Conservation (phyloP, 2,888 invertebrate genomes). For the Tortrix viridana region DNA sequence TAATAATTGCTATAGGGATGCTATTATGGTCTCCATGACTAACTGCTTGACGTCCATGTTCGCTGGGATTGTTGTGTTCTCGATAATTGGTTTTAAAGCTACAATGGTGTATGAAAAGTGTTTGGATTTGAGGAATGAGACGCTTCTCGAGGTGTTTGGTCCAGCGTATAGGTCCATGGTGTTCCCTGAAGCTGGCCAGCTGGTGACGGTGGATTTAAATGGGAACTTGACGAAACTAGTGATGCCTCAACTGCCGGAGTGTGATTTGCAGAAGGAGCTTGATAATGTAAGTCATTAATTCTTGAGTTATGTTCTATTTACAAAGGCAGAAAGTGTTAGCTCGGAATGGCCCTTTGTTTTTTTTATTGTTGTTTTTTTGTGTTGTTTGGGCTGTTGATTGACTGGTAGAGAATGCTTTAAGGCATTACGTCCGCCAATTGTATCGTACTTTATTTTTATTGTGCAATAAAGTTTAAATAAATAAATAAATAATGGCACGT, state of each 20-base stretch:
- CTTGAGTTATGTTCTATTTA: too few species aligned
- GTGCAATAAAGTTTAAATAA: too few species aligned
- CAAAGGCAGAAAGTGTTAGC: too few species aligned
- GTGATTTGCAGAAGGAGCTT: slow-evolving; percentile 93
- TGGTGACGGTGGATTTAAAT: slow-evolving; percentile 78
- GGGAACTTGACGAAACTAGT: slow-evolving; percentile 84
- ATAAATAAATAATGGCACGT: too few species aligned
- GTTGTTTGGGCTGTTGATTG: too few species aligned
- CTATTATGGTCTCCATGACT: slow-evolving; percentile 95
- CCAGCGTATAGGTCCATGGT: slow-evolving; percentile 69
- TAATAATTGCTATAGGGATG: slow-evolving; percentile 97
- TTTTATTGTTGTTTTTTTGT: too few species aligned
- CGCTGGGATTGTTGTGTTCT: slow-evolving; percentile 97
- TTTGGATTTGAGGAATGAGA: slow-evolving; percentile 85
- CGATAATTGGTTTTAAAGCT: slow-evolving; percentile 96
- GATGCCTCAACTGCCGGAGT: slow-evolving; percentile 88
- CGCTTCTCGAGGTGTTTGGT: slow-evolving; percentile 84
- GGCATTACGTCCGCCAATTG: too few species aligned
- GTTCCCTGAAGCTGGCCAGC: slow-evolving; percentile 84
- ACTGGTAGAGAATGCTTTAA: too few species aligned
- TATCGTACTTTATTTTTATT: too few species aligned
- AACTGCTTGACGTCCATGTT: slow-evolving; percentile 98
- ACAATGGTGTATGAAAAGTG: slow-evolving; percentile 93
- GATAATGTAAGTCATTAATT: slow-evolving; percentile 89
- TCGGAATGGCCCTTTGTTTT: too few species aligned